Base-by-base conservation (phyloP, 2,113 vertebrate genomes). In the Sinocyclocheilus grahami region DNA sequence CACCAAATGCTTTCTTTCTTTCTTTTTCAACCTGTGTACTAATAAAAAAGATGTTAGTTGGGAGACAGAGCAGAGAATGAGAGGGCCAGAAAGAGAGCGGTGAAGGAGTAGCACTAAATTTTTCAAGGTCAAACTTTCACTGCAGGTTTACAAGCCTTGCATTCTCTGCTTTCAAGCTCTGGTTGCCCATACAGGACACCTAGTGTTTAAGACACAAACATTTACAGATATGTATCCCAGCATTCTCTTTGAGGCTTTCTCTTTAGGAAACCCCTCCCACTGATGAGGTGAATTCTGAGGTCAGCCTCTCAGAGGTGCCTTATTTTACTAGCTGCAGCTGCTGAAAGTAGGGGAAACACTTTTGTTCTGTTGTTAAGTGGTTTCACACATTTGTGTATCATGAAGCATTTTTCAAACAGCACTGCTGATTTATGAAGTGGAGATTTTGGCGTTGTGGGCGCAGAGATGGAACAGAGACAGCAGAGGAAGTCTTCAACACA, bases 311-410 rank as follows among this genome's bases (percentile, higher is more conserved):
- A 82, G 82, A 87, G 74, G 65, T 89, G 69, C 81, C 65, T 69
- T 89, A 87, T 89, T 90, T 93, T 89, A 90, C 89, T 88, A 85
- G 87, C 78, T 87, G 62, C 87, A 92, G 91, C 91, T 92, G 89
- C 78, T 83, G 86, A 91, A 92, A 88, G 83, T 18, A 69, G 79
- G 18, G 63, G 78, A 87, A 84, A 88, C 14, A 51, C 80, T 89
- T 92, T 91, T 90, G 85, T 88, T 90, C 83, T 86, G 82, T 79
- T 90, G 46, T 83, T 92, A 89, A 93, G 91, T 84, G 89, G 81
- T 90, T 92, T 93, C 88, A 93, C 92, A 94, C 90, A 86, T 94
- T 93, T 90, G 88, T 90, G 91, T 91, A 93, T 94, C 90, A 90
- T 93, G 84, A 90, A 92, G 90, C 83, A 78, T 88, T 89, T 91